These are phyloP conservation scores for Diadumene lineata DNA, from an alignment of 92 coral and sea anemone genomes.

Conservation along the genomic window DNA sequence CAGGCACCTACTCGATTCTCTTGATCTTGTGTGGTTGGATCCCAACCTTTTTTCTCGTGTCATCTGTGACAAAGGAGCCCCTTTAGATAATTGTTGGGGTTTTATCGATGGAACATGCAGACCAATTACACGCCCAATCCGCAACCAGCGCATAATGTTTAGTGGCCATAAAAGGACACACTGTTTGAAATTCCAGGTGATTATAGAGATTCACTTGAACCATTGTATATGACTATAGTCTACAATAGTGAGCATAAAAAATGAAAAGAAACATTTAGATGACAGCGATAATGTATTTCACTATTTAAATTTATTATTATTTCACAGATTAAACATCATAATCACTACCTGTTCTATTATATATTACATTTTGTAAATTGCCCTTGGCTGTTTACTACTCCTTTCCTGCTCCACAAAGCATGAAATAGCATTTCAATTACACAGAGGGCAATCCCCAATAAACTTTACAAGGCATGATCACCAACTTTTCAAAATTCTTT, in stretches of 20 bases:
- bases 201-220: neutral
- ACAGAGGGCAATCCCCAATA: neutral
- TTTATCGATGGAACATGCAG: constrained; percentile 63
- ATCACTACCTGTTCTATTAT: neutral
- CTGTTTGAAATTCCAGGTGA: constrained; percentile 67
- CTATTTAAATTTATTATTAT: neutral
- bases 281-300: neutral
- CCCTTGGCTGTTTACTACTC: neutral
- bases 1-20: constrained; percentile 39
- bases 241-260: neutral
- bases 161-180: constrained; percentile 68
- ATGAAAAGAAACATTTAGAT: neutral
- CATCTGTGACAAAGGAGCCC: constrained; percentile 55
- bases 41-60: constrained; percentile 46
- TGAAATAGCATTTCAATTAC: no score
- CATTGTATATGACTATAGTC: neutral
- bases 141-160: constrained; percentile 55
- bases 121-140: constrained; percentile 48
- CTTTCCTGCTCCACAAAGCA: no score
- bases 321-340: neutral
- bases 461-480: neutral
- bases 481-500: neutral
- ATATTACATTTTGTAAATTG: neutral
- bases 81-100: constrained; percentile 61
- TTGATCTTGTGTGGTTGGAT: constrained; percentile 56